These are phyloP conservation scores for Ramphastos sulfuratus DNA, from an alignment of 2,113 vertebrate species.

Conservation along the genomic window DNA sequence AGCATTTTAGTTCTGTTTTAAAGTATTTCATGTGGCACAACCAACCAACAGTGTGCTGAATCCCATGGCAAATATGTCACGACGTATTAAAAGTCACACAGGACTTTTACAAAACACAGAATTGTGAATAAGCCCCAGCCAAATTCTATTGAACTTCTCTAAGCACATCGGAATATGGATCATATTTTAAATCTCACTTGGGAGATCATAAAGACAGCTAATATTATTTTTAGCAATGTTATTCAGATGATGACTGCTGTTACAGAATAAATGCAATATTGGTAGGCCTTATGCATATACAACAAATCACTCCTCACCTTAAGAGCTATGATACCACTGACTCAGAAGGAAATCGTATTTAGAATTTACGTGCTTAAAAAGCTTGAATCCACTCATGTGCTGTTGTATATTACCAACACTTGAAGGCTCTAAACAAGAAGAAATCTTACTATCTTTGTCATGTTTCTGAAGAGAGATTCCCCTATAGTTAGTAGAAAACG, in stretches of 20 bases:
- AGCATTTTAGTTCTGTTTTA: neutral
- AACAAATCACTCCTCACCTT: neutral
- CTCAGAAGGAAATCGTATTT: neutral
- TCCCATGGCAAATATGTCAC: neutral
- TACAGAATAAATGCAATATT: neutral
- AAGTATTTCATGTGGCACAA: neutral
- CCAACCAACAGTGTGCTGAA: neutral
- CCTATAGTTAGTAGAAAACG: neutral
- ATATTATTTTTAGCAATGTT: neutral
- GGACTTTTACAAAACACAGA: neutral
- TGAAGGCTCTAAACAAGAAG: neutral
- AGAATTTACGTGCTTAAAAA: neutral
- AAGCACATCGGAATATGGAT: neutral
- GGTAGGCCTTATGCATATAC: neutral
- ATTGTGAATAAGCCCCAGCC: neutral
- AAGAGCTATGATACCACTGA: neutral
- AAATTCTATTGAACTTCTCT: neutral
- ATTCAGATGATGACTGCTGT: neutral
- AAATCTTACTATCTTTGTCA: neutral
- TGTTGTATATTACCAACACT: neutral
- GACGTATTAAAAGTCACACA: neutral
- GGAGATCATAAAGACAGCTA: neutral
- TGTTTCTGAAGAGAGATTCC: conserved; percentile 22
- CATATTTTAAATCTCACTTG: neutral
- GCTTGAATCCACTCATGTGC: neutral